Base-by-base conservation (phyloP, 2,797 vertebrate genomes). In the Etheostoma perlongum region DNA sequence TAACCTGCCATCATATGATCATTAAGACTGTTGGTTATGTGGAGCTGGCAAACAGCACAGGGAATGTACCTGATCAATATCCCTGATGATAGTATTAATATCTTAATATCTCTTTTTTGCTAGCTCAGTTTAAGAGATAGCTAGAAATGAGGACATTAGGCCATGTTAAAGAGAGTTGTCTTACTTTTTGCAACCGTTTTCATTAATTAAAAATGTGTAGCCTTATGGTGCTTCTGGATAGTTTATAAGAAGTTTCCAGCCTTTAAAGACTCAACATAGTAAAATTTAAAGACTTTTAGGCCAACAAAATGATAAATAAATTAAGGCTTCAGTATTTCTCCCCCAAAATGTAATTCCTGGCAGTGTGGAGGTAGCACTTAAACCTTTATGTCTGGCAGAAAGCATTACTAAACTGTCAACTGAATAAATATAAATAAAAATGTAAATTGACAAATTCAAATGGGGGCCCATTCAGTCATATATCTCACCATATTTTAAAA, bases 1-100 rank as follows among this genome's bases (percentile, higher is more conserved):
- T 67, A 83, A 85, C 67, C 74, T 83, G 75, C 74, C 85, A 86
- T 89, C 88, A 87, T 82, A 87, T 88, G 91, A 91, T 87, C 74
- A 72, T 61, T 76, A 76, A 81, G 73, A 82, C 72, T 51, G 72
- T 9, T 71, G 66, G 46, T 62, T 74, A 67, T 82, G 74, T 63
- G 73, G 58, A 65, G 77, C 63, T 61, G 52, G 47, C 67, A 42
- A 58, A 44, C 42, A 49, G 74, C 21, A 67, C 23, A 2, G 64
- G 40, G 57, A 11, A 48, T 55, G 46, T 21, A 47, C 52, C 65
- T 19, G 18, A 58, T 30, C 27, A 23, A 11, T 55, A n/a, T 30
- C 52, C 23, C 19, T 5, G 5, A 27, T 49, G 4, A 0, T 5
- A 57, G 19, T 19, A 36, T 33, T 9, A n/a, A 36, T 68, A 27